Evolutionary conservation across 2,797 vertebrate genomes (phyloP).

Genomic region (Chelon labrosus): DNA sequence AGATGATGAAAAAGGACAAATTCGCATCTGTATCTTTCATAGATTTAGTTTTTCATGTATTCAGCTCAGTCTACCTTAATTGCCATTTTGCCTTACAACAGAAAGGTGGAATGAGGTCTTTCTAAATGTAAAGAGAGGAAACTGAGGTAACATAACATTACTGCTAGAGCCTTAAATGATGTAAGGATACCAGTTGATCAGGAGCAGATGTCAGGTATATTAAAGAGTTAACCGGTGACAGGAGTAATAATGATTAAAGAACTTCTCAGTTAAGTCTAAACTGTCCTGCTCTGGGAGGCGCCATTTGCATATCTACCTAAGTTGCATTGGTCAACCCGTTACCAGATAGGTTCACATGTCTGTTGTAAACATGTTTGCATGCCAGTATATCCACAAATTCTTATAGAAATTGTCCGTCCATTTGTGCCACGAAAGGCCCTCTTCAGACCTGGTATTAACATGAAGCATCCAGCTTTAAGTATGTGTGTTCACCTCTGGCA

Average conservation of each 20-base stretch:
- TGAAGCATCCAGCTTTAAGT: too few species aligned
- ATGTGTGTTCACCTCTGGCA: too few species aligned
- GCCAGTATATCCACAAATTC: too few species aligned
- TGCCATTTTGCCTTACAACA: slow-evolving; percentile 40
- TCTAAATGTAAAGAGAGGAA: neutral
- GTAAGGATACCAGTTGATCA: neutral
- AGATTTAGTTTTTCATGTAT: slow-evolving; percentile 44
- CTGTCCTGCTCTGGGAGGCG: neutral
- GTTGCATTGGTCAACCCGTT: too few species aligned
- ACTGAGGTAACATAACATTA: neutral
- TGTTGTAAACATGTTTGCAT: too few species aligned
- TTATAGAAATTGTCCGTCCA: too few species aligned
- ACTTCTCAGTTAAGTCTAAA: slow-evolving; percentile 1
- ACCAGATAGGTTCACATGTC: too few species aligned
- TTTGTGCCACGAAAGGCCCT: too few species aligned
- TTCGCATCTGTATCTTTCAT: slow-evolving; percentile 46
- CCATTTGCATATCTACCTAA: too few species aligned
- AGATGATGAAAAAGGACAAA: slow-evolving; percentile 54
- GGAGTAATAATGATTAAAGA: too few species aligned
- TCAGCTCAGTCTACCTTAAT: slow-evolving; percentile 47
- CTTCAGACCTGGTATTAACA: too few species aligned
- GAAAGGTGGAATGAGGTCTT: slow-evolving; percentile 17
- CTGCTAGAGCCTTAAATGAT: neutral
- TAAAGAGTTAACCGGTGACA: neutral
- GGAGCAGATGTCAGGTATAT: neutral